A percentile compares a stretch with the other conserved stretches of the same genome.
Evolutionary conservation across 2,888 invertebrate genomes (phyloP).

Genomic region (Ommatoiulus sabulosus): DNA sequence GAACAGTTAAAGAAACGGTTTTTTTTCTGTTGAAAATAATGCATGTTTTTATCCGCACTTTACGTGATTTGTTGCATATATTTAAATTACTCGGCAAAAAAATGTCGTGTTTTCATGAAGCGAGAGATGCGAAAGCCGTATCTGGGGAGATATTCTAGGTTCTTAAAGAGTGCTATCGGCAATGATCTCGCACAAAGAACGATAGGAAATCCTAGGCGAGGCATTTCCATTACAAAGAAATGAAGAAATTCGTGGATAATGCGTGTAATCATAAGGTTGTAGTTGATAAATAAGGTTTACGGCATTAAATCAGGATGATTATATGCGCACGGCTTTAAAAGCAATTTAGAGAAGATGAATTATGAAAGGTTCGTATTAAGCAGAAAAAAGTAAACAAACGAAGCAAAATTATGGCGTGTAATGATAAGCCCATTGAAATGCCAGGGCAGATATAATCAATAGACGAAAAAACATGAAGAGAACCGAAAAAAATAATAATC

Average conservation of each 20-base stretch:
- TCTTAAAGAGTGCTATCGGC: constrained; percentile 7
- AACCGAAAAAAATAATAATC: neutral
- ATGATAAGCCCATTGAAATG: neutral
- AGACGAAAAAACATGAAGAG: neutral
- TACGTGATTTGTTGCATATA: neutral
- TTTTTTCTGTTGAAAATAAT: neutral
- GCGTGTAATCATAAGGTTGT: neutral
- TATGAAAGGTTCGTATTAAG: neutral
- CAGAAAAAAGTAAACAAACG: neutral
- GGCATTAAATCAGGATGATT: neutral
- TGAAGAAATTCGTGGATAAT: constrained; percentile 9
- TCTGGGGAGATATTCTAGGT: neutral
- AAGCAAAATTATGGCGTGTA: neutral
- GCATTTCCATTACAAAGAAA: constrained; percentile 29
- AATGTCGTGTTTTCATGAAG: neutral
- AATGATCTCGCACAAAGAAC: neutral
- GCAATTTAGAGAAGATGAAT: constrained; percentile 15
- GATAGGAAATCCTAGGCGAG: neutral
- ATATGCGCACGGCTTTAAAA: neutral
- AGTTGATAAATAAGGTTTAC: constrained; percentile 22
- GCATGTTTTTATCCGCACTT: neutral
- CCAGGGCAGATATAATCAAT: neutral
- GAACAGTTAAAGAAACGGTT: neutral
- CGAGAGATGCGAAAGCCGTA: constrained; percentile 16
- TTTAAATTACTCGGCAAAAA: constrained; percentile 4